Evolutionary conservation across 2,888 invertebrate genomes (phyloP).

Genomic region (Platycheirus albimanus): DNA sequence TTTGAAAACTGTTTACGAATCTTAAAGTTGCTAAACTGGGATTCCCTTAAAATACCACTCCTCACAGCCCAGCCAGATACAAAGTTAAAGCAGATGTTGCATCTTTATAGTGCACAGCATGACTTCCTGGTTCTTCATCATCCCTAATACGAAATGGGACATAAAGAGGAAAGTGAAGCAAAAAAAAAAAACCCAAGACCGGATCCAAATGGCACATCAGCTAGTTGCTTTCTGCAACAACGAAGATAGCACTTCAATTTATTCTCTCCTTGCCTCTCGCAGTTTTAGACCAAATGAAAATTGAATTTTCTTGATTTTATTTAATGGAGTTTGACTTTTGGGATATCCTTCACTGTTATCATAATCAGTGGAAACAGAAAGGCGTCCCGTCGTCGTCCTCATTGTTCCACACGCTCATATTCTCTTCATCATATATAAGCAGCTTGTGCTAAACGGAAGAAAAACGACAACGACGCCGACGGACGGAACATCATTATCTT

Average conservation of each 20-base stretch:
- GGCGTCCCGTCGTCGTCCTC: too few relatives aligned
- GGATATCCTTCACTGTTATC: conserved; percentile 34
- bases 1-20: conserved; percentile 14
- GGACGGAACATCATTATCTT: conserved; percentile 50
- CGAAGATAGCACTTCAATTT: conserved; percentile 53
- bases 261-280: not conserved
- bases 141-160: not conserved
- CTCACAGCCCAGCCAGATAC: conserved; percentile 3
- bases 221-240: conserved; percentile 62
- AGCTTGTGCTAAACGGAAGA: conserved; percentile 36
- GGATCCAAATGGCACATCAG: conserved; percentile 41
- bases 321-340: conserved; percentile 48
- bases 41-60: not conserved
- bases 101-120: conserved; percentile 35
- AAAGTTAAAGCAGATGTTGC: conserved; percentile 38
- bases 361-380: not conserved
- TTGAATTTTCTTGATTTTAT: conserved; percentile 67
- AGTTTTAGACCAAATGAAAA: conserved; percentile 32
- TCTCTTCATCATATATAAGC: conserved; percentile 43
- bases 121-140: conserved; percentile 54
- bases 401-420: conserved; percentile 22
- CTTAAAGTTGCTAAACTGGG: conserved; percentile 19
- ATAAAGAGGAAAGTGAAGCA: not conserved
- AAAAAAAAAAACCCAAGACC: conserved; percentile 36
- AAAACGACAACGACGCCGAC: not conserved